A percentile compares a stretch with the other conserved stretches of the same genome.
phyloP scores from a whole-genome alignment of 2,797 vertebrate genomes.

The Sternotherus odoratus region DNA sequence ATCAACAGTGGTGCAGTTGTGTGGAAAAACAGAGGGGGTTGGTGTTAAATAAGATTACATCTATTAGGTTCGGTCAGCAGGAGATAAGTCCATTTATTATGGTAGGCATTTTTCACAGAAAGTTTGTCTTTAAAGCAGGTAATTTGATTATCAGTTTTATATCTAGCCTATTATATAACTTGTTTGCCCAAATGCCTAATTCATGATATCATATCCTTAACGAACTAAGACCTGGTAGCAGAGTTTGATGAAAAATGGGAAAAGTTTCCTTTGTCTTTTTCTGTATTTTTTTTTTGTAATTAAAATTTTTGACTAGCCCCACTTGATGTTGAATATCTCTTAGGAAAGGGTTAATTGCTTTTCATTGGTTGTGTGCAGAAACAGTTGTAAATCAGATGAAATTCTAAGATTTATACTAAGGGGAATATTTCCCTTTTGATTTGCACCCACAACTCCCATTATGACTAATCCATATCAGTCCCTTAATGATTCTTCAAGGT shows the following conservation, averaged over 20 bases:
- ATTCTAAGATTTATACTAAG: neutral
- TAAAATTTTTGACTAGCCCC: neutral
- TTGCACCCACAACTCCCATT: neutral
- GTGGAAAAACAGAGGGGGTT: too few relatives aligned
- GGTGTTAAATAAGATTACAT: neutral
- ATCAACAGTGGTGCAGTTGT: neutral
- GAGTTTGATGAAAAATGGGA: neutral
- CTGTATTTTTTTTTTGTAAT: neutral
- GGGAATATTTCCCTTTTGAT: neutral
- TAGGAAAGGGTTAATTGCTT: neutral
- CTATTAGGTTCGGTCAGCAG: neutral
- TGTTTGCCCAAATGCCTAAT: neutral
- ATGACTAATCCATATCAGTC: neutral
- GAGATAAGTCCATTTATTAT: neutral
- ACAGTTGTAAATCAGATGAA: neutral
- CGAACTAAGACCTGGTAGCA: neutral
- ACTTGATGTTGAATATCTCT: neutral
- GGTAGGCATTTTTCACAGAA: neutral
- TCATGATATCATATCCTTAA: neutral
- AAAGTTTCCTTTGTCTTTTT: neutral
- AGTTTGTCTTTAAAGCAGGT: neutral
- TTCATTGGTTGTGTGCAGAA: neutral
- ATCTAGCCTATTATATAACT: neutral
- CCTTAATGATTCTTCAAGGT: neutral
- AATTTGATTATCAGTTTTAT: neutral